phyloP scores from a whole-genome alignment of 2,888 invertebrate species.

The Ariolimax columbianus region DNA sequence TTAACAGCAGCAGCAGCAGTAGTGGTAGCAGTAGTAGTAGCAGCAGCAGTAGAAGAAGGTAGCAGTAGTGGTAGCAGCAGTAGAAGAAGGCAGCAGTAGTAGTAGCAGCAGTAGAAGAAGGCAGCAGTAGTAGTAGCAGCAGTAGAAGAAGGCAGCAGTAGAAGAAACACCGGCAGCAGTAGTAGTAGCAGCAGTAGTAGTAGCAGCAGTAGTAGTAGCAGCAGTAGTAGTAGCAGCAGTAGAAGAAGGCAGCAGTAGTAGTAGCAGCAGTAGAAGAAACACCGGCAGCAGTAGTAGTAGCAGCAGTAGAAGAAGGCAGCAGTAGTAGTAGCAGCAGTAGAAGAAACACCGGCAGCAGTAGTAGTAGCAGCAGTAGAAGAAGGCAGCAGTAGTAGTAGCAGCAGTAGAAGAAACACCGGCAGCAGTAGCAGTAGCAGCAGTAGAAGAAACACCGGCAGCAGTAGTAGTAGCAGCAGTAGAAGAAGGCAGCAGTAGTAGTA shows the following conservation, averaged over 20 bases:
- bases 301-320: not conserved
- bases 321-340: not conserved
- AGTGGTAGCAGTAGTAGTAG: slow-evolving; percentile 1
- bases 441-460: no score
- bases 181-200: not conserved
- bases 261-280: no score
- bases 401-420: no score
- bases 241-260: not conserved
- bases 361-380: not conserved
- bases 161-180: not conserved
- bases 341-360: not conserved
- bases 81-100: not conserved
- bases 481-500: not conserved
- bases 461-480: no score
- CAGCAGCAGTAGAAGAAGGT: not conserved
- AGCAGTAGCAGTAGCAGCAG: no score
- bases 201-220: not conserved
- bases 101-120: not conserved
- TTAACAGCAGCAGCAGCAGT: not conserved
- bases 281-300: not conserved
- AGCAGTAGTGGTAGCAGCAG: no score
- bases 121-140: not conserved
- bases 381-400: not conserved
- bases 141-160: not conserved
- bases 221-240: not conserved